These are phyloP conservation scores for Pomatorhinus ruficollis DNA, from an alignment of 2,113 vertebrate genomes.

Conservation along the genomic window DNA sequence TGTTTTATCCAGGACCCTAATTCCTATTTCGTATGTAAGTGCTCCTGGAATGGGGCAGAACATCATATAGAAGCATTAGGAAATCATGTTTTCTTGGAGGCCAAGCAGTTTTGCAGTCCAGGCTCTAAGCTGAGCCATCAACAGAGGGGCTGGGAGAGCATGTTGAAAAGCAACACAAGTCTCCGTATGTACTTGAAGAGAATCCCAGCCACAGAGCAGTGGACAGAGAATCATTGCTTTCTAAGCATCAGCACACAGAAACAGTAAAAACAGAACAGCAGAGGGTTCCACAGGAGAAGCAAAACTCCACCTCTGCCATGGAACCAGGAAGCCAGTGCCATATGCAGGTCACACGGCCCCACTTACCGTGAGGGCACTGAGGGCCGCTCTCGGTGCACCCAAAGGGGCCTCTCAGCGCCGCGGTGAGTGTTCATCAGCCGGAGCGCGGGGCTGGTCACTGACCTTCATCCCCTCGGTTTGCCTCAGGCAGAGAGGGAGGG, in stretches of 20 bases:
- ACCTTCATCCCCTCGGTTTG: background rate
- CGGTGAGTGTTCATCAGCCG: fast-evolving
- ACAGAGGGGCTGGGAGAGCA: background rate
- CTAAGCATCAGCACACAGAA: background rate
- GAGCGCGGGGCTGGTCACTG: background rate
- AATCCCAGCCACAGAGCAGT: background rate
- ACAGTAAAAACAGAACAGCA: background rate
- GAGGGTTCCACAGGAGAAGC: background rate
- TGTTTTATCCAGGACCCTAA: background rate
- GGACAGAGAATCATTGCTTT: background rate
- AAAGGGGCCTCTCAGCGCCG: fast-evolving
- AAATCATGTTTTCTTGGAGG: background rate
- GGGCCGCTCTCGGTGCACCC: fast-evolving
- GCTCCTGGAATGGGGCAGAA: background rate
- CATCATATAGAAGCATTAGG: background rate
- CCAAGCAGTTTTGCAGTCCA: background rate
- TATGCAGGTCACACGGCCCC: fast-evolving
- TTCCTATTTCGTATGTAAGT: background rate
- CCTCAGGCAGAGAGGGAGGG: background rate
- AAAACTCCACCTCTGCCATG: background rate
- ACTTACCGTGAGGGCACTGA: fast-evolving
- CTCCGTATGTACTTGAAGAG: background rate
- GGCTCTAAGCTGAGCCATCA: background rate
- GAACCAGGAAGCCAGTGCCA: background rate
- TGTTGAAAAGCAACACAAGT: background rate